A percentile compares a stretch with the other conserved stretches of the same genome.
These are phyloP conservation scores for Amiota communis DNA, from an alignment of 2,888 invertebrate species.

Conservation along the genomic window DNA sequence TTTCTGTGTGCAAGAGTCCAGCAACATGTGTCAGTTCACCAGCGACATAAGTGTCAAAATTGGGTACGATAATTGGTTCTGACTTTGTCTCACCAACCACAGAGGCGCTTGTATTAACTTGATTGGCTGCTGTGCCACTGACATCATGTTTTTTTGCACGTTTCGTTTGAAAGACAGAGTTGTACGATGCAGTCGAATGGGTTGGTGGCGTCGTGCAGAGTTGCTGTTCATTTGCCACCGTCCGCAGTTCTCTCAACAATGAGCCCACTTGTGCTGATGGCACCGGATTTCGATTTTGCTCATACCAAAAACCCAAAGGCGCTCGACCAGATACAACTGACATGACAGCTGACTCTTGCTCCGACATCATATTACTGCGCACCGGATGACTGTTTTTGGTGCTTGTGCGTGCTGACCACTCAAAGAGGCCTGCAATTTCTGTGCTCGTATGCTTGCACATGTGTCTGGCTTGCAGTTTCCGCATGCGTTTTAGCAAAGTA, in stretches of 20 bases:
- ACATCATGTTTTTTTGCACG: conserved; percentile 45
- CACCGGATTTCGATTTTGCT: conserved; percentile 73
- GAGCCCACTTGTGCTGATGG: conserved; percentile 76
- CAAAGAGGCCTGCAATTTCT: conserved; percentile 85
- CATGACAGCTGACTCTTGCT: conserved; percentile 49
- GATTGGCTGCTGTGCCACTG: conserved; percentile 31
- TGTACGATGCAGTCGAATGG: background rate
- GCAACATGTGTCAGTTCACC: conserved; percentile 81
- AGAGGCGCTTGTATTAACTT: conserved; percentile 30
- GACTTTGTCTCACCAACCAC: conserved; percentile 28
- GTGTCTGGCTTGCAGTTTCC: conserved; percentile 83
- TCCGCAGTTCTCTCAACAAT: conserved; percentile 72
- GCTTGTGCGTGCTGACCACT: conserved; percentile 78
- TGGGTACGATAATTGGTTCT: conserved; percentile 68
- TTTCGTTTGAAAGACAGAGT: background rate
- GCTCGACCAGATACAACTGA: conserved; percentile 63
- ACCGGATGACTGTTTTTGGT: conserved; percentile 47
- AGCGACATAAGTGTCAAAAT: conserved; percentile 73
- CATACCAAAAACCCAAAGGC: conserved; percentile 61
- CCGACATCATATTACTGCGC: conserved; percentile 44
- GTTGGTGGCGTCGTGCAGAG: conserved; percentile 33
- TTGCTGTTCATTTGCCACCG: conserved; percentile 67
- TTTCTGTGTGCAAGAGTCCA: conserved; percentile 82
- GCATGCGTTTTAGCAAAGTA: conserved; percentile 81
- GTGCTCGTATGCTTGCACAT: conserved; percentile 86